phyloP scores from a whole-genome alignment of 2,113 vertebrate species.

The Myrmecophaga tridactyla region DNA sequence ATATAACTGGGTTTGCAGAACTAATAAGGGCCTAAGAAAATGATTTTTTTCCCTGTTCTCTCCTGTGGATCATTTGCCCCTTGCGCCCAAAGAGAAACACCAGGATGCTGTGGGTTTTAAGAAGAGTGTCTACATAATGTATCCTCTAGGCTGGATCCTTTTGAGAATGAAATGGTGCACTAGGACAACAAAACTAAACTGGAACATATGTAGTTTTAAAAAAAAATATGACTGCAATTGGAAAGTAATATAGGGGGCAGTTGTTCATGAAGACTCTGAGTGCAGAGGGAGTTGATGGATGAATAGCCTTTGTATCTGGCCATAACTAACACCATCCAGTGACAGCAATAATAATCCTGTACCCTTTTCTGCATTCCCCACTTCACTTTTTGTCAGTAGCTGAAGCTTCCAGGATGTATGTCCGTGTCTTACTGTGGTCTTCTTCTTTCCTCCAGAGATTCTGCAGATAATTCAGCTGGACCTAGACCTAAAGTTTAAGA shows the following conservation, averaged over 20 bases:
- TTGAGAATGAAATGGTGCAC: too few species aligned
- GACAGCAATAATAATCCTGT: neutral
- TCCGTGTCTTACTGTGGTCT: neutral
- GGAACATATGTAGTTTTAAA: neutral
- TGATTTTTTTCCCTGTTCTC: neutral
- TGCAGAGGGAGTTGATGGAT: neutral
- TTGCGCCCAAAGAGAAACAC: neutral
- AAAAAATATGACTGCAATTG: neutral
- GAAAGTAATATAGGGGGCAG: neutral
- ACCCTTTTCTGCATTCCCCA: neutral
- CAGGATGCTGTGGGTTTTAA: neutral
- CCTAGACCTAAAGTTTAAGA: constrained; percentile 93
- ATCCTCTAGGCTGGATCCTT: neutral
- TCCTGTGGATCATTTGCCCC: neutral
- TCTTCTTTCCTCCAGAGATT: constrained; percentile 86
- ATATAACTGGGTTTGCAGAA: neutral
- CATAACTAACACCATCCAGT: neutral
- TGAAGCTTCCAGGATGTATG: neutral
- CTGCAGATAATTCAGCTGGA: constrained; percentile 93
- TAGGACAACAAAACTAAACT: neutral
- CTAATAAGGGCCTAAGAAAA: neutral
- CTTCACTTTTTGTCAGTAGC: neutral
- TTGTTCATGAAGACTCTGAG: neutral
- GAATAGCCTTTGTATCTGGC: neutral
- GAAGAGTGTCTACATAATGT: neutral